Evolutionary conservation across 2,797 vertebrate genomes (phyloP), one percentile per base, ranked within the genome.

Genomic region (Takifugu rubripes): DNA sequence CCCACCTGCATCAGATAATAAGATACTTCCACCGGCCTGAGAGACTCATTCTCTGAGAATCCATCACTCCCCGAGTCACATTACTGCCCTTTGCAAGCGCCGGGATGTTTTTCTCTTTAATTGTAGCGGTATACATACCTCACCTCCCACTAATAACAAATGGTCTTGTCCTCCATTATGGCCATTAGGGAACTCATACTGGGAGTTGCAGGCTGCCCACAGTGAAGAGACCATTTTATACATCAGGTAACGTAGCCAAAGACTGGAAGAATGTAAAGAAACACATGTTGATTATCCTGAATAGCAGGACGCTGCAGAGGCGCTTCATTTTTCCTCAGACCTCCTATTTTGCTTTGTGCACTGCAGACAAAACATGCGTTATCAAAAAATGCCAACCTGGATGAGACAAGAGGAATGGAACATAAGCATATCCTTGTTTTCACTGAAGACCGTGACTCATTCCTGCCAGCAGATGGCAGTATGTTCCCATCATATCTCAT

Each of bases 51-150:
- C 80, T 79, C 79, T 65, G 66, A 72, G 80, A 87, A 90, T 90
- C 84, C 79, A 90, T 91, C 89, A 91, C 79, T 77, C 79, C 71
- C 65, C 53, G 71, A 84, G 85, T 89, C 88, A 86, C 84, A 89
- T 89, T 89, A 90, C 82, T 85, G 86, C 75, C 84, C 86, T 90
- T 87, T 88, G 89, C 89, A 87, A 89, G 85, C 74, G 80, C 79
- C 64, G 49, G 70, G 75, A 85, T 90, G 84, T 88, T 88, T 89
- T 88, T 88, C 87, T 81, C 82, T 87, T 90, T 91, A 91, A 91
- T 91, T 90, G 87, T 90, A 83, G 88, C 83, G 54, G 59, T 82
- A 87, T 87, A 87, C 83, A 86, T 84, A 87, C 85, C 82, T 80
- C 81, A 70, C 70, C 77, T 81, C 72, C 70, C 59, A 66, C 74